Conservation (phyloP, 2,888 invertebrate species). For the Diarsia dahlii region DNA sequence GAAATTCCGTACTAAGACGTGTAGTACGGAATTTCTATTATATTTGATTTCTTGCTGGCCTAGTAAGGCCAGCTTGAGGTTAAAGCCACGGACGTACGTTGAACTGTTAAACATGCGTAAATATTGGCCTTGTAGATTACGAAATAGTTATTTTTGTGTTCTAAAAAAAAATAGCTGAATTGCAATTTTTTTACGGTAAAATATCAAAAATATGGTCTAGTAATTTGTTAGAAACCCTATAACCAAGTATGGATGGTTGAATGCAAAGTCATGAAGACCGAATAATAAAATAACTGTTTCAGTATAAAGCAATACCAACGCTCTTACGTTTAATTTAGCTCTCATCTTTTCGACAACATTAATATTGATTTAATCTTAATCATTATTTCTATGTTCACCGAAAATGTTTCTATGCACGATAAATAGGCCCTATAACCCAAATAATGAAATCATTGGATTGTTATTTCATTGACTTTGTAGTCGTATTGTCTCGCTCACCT, state of each 20-base stretch:
- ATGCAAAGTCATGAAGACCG: background rate
- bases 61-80: background rate
- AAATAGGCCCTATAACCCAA: background rate
- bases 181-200: too few relatives aligned
- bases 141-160: background rate
- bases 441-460: background rate
- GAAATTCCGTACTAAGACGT: background rate
- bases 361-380: background rate
- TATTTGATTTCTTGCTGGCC: too few relatives aligned
- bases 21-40: too few relatives aligned
- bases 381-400: background rate
- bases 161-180: background rate
- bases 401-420: too few relatives aligned
- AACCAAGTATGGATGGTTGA: background rate
- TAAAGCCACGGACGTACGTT: background rate
- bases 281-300: background rate
- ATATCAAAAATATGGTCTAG: too few relatives aligned
- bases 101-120: background rate
- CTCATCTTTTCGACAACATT: background rate
- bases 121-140: too few relatives aligned
- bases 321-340: background rate
- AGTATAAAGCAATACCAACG: slow-evolving; percentile 19
- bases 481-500: background rate
- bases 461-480: too few relatives aligned
- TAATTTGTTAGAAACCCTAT: too few relatives aligned